These are phyloP conservation scores for Nomada lathburiana DNA, from an alignment of 2,888 invertebrate species.

Conservation along the genomic window DNA sequence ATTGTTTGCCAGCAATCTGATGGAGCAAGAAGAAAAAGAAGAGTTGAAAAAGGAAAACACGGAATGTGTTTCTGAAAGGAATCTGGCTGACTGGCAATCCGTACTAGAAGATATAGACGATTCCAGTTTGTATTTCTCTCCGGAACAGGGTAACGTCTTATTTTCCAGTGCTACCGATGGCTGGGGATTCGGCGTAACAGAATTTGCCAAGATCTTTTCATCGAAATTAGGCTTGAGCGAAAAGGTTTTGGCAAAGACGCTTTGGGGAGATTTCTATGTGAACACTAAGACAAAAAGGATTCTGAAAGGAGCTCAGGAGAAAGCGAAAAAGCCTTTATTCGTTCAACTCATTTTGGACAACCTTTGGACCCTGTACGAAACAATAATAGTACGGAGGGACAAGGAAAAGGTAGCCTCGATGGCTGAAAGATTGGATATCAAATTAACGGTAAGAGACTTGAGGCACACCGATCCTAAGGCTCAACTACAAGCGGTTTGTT, in stretches of 20 bases:
- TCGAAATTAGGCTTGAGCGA: conserved; percentile 91
- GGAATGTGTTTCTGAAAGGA: conserved; percentile 76
- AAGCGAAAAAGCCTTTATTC: conserved; percentile 96
- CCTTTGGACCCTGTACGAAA: conserved; percentile 95
- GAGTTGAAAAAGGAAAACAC: conserved; percentile 79
- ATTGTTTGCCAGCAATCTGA: conserved; percentile 92
- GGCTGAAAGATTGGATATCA: conserved; percentile 91
- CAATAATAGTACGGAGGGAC: conserved; percentile 90
- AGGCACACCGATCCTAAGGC: conserved; percentile 91
- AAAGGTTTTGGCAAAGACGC: conserved; percentile 90
- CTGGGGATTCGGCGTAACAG: conserved; percentile 93
- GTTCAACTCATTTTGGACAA: conserved; percentile 96
- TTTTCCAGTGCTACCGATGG: conserved; percentile 98
- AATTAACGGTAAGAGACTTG: conserved; percentile 90
- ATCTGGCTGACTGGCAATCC: conserved; percentile 89
- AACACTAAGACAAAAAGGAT: conserved; percentile 93
- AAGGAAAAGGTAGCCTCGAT: conserved; percentile 90
- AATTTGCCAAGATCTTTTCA: conserved; percentile 93
- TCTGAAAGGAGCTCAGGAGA: conserved; percentile 94
- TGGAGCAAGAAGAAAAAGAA: conserved; percentile 89
- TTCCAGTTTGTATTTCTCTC: conserved; percentile 95
- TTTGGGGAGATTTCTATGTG: conserved; percentile 98
- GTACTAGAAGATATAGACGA: conserved; percentile 94
- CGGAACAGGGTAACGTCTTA: conserved; percentile 97
- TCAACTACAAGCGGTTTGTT: conserved; percentile 92